Base-by-base conservation (phyloP, 1,140 invertebrate species). In the Nephila pilipes region DNA sequence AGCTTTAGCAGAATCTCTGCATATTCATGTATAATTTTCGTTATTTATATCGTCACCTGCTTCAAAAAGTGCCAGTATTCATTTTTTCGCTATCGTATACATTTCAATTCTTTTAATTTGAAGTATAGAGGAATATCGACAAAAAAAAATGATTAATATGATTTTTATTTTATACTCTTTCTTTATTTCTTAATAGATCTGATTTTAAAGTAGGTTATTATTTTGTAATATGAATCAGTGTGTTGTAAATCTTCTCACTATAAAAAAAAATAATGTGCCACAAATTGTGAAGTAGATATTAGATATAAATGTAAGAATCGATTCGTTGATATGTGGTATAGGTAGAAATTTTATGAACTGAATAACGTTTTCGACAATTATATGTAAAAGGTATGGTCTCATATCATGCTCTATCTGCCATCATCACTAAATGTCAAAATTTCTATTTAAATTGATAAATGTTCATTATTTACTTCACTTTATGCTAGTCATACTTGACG, bases 401-500 rank as follows among this genome's bases (percentile, higher is more conserved):
- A 83, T 90, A 90, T 90, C 89, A 57, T 90, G 36, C 46, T 60
- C 89, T 60, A 90, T 90, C 75, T 81, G 79, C 79, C 89, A 83
- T 83, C 89, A 90, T 90, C 54, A 55, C 54, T 90, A 20, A 36
- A 57, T 90, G 25, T 83, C 46, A 58, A 90, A 83, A 63, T 81
- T 54, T 85, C 12, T 85, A 83, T 83, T 90, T 75, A 90, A 90
- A 46, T 46, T 90, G 25, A 69, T 79, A 60, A 90, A 38, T 90
- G 79, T 83, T 83, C 79, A 90, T 63, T 46, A 75, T 79, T 90
- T 81, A 63, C 20, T 90, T 90, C 89, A 80, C 55, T 29, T 79
- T 90, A 90, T 90, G 89, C 89, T 90, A 90, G 89, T 90, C 89
- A 90, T 25, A 60, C 18, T 58, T 81, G 79, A 46, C 79, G 55